Conservation (phyloP, 2,113 vertebrate genomes). For the Neodon shergylaensis region DNA sequence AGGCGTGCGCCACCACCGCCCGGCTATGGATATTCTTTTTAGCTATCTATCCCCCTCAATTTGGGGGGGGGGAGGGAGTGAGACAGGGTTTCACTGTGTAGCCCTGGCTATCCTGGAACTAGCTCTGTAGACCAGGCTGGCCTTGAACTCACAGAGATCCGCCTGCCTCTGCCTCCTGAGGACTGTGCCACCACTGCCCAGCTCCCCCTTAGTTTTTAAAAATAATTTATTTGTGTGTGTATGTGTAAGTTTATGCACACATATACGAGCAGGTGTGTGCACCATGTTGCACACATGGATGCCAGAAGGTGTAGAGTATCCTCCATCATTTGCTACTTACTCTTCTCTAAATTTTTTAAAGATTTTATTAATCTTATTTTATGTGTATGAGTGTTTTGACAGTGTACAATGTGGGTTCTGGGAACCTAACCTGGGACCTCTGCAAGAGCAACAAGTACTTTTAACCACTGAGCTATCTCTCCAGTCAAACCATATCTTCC, state of each 20-base stretch:
- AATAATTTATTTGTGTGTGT: not conserved
- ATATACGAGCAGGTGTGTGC: not conserved
- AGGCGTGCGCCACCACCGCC: too few species aligned
- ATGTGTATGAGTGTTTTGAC: not conserved
- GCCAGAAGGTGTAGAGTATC: not conserved
- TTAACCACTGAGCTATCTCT: not conserved
- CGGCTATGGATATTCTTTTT: not conserved
- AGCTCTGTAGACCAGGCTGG: too few species aligned
- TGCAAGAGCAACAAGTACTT: not conserved
- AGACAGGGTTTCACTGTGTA: too few species aligned
- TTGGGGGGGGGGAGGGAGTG: too few species aligned
- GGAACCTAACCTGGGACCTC: not conserved
- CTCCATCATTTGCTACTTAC: not conserved
- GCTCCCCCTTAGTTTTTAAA: too few species aligned
- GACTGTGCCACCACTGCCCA: too few species aligned
- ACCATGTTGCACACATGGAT: not conserved
- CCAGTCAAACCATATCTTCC: not conserved
- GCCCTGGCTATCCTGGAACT: too few species aligned
- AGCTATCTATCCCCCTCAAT: not conserved
- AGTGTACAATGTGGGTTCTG: not conserved
- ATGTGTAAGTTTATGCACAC: not conserved
- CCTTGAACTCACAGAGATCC: too few species aligned
- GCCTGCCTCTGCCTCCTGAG: too few species aligned
- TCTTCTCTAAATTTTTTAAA: not conserved
- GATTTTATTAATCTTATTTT: not conserved